Evolutionary conservation across 2,888 invertebrate species (phyloP).

Genomic region (Drosophila colorata): DNA sequence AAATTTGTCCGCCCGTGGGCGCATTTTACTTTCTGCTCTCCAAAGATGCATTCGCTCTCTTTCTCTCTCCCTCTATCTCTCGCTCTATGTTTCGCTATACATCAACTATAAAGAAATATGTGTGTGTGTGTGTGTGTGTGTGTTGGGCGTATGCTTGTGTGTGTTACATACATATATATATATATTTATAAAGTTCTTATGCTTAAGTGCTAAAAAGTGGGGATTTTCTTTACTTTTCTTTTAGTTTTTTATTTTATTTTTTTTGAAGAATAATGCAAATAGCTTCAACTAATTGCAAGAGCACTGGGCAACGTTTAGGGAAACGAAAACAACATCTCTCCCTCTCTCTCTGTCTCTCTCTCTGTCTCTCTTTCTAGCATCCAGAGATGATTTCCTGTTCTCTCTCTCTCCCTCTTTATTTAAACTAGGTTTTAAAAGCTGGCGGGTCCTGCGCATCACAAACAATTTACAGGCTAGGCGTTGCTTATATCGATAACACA

Average conservation of each 20-base stretch:
- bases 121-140: conserved; percentile 7
- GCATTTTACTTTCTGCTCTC: conserved; percentile 11
- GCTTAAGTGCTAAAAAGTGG: conserved; percentile 54
- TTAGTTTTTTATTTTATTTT: neutral
- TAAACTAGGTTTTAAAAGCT: conserved; percentile 65
- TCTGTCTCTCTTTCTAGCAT: conserved; percentile 2
- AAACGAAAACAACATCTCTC: conserved; percentile 37
- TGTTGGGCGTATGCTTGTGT: conserved; percentile 7
- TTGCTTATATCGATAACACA: conserved; percentile 38
- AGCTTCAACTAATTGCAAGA: conserved; percentile 55
- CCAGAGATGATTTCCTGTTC: conserved; percentile 1
- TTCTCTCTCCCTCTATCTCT: conserved; percentile 1
- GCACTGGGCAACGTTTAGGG: conserved; percentile 58
- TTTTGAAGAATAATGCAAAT: conserved; percentile 38
- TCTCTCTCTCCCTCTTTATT: conserved; percentile 24
- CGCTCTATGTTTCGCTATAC: conserved; percentile 12
- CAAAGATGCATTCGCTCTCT: neutral
- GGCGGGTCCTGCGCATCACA: conserved; percentile 66
- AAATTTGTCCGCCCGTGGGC: conserved; percentile 52
- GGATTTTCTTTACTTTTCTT: neutral
- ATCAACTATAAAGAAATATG: conserved; percentile 35
- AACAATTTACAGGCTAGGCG: conserved; percentile 50
- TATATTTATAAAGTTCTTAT: conserved; percentile 35
- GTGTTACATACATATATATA: conserved; percentile 49
- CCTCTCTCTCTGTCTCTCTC: conserved; percentile 11